Base-by-base conservation (phyloP, 2,797 vertebrate species). In the Pteropus rufus region DNA sequence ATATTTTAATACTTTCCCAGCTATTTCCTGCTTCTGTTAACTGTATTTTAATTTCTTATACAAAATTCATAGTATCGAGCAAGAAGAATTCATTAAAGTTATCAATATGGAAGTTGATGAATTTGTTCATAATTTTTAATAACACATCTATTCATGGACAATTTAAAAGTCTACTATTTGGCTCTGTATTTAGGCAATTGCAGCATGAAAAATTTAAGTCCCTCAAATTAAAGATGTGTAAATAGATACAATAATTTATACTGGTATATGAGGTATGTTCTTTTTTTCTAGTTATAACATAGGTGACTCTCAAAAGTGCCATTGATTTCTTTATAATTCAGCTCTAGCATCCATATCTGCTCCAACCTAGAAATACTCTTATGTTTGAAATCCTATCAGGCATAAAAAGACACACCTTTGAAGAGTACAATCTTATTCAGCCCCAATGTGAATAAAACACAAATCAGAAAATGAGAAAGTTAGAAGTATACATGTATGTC, bases 111-210 rank as follows among this genome's bases (percentile, higher is more conserved):
- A 94, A 79, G 39, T 79, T 60, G 58, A 44, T 41, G 36, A 80
- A 26, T 91, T 96, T 23, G 52, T 11, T 58, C 15, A 49, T 83
- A 64, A 87, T 79, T 83, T 95, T 90, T 79, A 93, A 73, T 41
- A 88, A 15, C 34, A 83, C 5, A 72, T 77, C 19, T 4, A 84
- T 88, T 75, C 12, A 60, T 62, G 16, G 58, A 46, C 16, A 94
- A 69, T 64, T 62, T 94, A 58, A 81, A 54, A 67, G 24, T 60
- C 36, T 62, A 46, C 3, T 44, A 39, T 88, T 34, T 64, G 29
- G 56, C 16, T 64, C 67, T 76, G 2, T 81, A 76, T 76, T 92
- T 82, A 64, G 26, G 56, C 26, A 87, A 54, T 49, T 69, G 12
- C 4, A 76, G 10, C 49, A 86, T 46, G 75, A 87, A 85, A 92